phyloP scores from a whole-genome alignment of 2,797 vertebrate genomes.

The Synanceia verrucosa region DNA sequence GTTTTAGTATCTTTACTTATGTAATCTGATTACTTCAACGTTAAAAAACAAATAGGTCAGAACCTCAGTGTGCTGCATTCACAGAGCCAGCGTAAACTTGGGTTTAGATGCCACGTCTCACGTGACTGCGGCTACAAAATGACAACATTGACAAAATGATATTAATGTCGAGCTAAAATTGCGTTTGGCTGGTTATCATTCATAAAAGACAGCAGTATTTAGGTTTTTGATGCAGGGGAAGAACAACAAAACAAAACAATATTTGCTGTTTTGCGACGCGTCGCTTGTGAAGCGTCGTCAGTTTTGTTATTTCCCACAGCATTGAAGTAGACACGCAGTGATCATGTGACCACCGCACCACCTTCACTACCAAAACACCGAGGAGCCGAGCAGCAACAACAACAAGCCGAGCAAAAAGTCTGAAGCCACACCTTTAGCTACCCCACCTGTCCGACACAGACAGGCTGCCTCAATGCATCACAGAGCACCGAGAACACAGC shows the following conservation, averaged over 20 bases:
- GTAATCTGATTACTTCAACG: no score
- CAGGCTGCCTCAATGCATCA: constrained; percentile 84
- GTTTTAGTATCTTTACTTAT: no score
- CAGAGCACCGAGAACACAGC: constrained; percentile 76
- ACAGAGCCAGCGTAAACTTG: rapidly evolving
- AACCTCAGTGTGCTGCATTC: constrained; percentile 38
- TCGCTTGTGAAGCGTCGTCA: rapidly evolving
- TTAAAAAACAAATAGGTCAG: no score
- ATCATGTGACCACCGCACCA: constrained; percentile 56
- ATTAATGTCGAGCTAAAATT: neutral
- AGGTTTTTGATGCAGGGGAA: neutral
- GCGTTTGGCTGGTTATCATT: rapidly evolving
- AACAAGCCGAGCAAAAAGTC: neutral
- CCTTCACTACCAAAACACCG: constrained; percentile 44
- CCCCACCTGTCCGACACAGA: constrained; percentile 68
- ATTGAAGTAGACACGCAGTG: neutral
- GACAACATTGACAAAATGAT: neutral
- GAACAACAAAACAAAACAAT: neutral
- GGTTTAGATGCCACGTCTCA: neutral
- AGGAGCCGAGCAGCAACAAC: constrained; percentile 41
- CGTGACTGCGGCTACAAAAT: rapidly evolving
- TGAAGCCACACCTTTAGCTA: neutral
- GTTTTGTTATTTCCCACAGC: neutral
- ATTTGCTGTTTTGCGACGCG: neutral
- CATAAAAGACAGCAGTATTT: neutral